Percentiles rank a stretch among this genome's conserved stretches.
Evolutionary conservation across 1,140 invertebrate genomes (phyloP).

Genomic region (Pogonomyrmex californicus): DNA sequence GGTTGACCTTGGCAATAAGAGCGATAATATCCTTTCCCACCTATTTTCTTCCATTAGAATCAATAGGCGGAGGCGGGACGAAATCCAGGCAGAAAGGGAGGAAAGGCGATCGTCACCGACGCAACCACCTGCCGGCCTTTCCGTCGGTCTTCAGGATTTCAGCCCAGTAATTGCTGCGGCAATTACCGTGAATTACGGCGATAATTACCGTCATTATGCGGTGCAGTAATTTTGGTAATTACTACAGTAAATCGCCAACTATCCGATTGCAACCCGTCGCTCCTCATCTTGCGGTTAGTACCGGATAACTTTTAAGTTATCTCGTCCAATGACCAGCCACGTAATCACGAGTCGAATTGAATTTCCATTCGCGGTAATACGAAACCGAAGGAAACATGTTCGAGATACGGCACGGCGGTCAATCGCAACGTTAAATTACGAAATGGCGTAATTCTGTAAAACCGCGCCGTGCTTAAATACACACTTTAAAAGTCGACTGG

Average conservation of each 20-base stretch:
- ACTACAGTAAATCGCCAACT: slow-evolving; percentile 73
- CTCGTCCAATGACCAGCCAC: background rate
- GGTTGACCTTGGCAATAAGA: slow-evolving; percentile 20
- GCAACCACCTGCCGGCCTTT: slow-evolving; percentile 65
- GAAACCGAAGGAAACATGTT: slow-evolving; percentile 4
- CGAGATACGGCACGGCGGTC: background rate
- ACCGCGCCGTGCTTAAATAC: background rate
- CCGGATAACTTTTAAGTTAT: slow-evolving; percentile 67
- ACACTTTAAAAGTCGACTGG: slow-evolving; percentile 3
- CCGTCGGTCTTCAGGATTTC: slow-evolving; percentile 66
- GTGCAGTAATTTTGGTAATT: slow-evolving; percentile 78
- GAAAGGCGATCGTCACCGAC: slow-evolving; percentile 50
- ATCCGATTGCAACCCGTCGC: slow-evolving; percentile 65
- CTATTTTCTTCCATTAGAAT: slow-evolving; percentile 51
- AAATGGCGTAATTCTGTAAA: slow-evolving; percentile 26
- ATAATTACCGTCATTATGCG: slow-evolving; percentile 76
- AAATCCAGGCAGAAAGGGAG: background rate
- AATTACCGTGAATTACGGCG: slow-evolving; percentile 75
- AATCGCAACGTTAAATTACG: slow-evolving; percentile 15
- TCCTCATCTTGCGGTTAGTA: slow-evolving; percentile 32
- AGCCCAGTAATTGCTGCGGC: slow-evolving; percentile 71
- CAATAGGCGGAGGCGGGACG: slow-evolving; percentile 38
- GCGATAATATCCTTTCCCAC: slow-evolving; percentile 24
- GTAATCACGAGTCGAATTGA: slow-evolving; percentile 29
- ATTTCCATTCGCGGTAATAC: slow-evolving; percentile 26